phyloP scores from a whole-genome alignment of 1,140 invertebrate species.

The Bombus confusus region DNA sequence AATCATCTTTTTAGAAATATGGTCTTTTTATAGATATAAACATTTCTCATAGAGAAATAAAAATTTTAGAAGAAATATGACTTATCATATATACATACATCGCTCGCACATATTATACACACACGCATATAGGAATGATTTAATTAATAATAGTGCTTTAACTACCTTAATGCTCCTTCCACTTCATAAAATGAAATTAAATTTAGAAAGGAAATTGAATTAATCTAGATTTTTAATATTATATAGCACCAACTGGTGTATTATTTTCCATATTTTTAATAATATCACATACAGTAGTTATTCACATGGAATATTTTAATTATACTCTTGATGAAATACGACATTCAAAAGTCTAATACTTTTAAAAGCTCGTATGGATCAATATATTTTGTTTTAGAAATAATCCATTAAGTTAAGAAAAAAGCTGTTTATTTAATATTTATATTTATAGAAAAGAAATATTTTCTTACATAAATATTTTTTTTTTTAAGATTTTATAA shows the following conservation, averaged over 20 bases:
- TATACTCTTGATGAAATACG: constrained; percentile 16
- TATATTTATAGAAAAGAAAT: not conserved
- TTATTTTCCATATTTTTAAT: constrained; percentile 45
- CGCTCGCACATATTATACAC: constrained; percentile 29
- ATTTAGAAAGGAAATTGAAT: constrained; percentile 21
- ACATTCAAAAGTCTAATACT: constrained; percentile 30
- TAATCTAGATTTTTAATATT: constrained; percentile 46
- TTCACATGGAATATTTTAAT: constrained; percentile 46
- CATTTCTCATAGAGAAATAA: constrained; percentile 51
- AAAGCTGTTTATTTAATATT: not conserved
- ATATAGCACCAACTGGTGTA: constrained; percentile 39
- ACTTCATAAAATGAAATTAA: constrained; percentile 29
- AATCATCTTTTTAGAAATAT: constrained; percentile 7
- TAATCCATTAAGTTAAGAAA: not conserved
- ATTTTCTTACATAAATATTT: too few species aligned
- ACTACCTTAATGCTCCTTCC: constrained; percentile 24
- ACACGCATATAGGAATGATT: constrained; percentile 51
- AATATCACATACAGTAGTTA: constrained; percentile 55
- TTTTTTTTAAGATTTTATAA: too few species aligned
- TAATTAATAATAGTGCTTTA: constrained; percentile 41
- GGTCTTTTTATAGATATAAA: constrained; percentile 20
- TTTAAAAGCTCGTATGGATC: constrained; percentile 23
- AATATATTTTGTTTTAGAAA: constrained; percentile 5
- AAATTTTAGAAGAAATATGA: constrained; percentile 31
- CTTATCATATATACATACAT: constrained; percentile 23